Base-by-base conservation (phyloP, 2,113 vertebrate species). In the Solea solea region DNA sequence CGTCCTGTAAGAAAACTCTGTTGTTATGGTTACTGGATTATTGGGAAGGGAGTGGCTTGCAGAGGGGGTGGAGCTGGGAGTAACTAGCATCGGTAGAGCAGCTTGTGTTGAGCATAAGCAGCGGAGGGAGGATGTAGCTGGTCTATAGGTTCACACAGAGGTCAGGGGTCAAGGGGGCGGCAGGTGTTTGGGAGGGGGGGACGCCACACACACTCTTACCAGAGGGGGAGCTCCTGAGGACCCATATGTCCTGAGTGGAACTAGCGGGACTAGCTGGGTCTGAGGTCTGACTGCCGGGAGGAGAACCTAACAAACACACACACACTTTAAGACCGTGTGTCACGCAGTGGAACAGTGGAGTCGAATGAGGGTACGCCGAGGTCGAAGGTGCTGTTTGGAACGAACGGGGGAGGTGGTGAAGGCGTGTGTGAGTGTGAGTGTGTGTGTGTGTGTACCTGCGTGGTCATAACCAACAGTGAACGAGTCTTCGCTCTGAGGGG, bases 181-280 rank as follows among this genome's bases (percentile, higher is more conserved):
- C 67, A 57, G 25, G 78, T 2, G 48, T 50, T 73, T 14, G 73
- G 85, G 84, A 42, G 41, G 41, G 41, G 41, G 9, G 44, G 44
- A 12, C 2, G 55, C 42, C 82, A 86, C 72, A 90, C 68, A 89
- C 86, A 82, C 80, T 90, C 93, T 94, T 94, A 94, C 93, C 93
- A 82, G 82, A 74, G 76, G 90, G 87, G 64, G 89, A 85, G 52
- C 83, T 91, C 89, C 92, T 92, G 83, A 94, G 93, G 82, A 94
- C 91, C 93, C 93, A 94, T 78, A 94, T 89, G 78, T 94, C 92
- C 88, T 91, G 89, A 90, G 76, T 79, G 73, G 89, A 76, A 80
- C 76, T 90, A 89, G 84, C 77, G 83, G 89, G 86, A 84, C 85
- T 86, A 89, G 82, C 84, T 81, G 88, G 82, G 86, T 74, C 64